Evolutionary conservation across 1,140 invertebrate species (phyloP).

Genomic region (Diachasmimorpha longicaudata): DNA sequence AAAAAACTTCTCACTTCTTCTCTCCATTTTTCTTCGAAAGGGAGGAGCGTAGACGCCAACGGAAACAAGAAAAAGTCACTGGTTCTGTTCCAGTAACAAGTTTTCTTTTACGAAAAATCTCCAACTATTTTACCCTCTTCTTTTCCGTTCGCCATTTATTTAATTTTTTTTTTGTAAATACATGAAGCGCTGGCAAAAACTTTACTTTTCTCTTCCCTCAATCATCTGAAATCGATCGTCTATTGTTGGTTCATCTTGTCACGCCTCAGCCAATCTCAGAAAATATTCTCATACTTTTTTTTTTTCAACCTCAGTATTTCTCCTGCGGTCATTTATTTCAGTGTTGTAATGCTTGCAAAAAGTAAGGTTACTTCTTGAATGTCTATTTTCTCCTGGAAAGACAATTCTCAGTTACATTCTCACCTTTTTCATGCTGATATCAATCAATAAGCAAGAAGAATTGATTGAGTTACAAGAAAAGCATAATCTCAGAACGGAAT

Average conservation of each 20-base stretch:
- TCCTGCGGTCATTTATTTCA: background rate
- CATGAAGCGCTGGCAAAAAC: background rate
- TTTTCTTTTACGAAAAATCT: no score
- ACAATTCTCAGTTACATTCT: background rate
- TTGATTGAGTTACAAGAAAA: background rate
- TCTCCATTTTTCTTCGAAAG: background rate
- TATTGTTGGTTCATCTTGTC: conserved; percentile 17
- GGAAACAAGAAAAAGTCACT: no score
- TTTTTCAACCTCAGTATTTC: background rate
- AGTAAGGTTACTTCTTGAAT: background rate
- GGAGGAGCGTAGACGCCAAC: no score
- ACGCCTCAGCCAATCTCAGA: background rate
- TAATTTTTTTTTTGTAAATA: conserved; percentile 27
- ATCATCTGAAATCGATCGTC: conserved; percentile 15
- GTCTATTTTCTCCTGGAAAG: background rate
- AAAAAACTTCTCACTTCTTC: background rate
- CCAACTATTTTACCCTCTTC: background rate
- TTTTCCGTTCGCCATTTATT: conserved; percentile 23
- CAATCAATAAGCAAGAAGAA: background rate
- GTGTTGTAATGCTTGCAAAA: background rate
- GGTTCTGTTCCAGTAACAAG: no score
- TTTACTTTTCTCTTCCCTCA: conserved; percentile 26
- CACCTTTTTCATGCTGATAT: background rate
- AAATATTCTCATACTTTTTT: background rate
- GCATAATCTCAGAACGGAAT: background rate